Evolutionary conservation across 2,113 vertebrate species (phyloP), one percentile per base, ranked within the genome.

Genomic region (Telmatochromis sp.): DNA sequence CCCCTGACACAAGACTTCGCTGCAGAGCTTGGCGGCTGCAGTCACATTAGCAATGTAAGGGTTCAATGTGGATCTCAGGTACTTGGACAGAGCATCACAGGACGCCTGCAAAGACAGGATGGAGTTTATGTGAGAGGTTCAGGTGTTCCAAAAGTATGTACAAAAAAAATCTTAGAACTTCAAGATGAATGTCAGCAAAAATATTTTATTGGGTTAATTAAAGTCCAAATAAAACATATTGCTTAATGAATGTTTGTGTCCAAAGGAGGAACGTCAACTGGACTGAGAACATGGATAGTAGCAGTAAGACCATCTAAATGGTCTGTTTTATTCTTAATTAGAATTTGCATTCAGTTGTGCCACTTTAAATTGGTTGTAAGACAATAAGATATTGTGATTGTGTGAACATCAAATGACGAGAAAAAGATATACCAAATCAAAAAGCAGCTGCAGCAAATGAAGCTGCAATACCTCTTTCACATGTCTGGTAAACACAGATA

Each of bases 31-130:
- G 82, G 97, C 93, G 6, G 98, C 98, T 21, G 98, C 95, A 0
- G 98, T 98, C 89, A 98, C 95, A 1, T 99, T 99, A 91, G 97
- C 95, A 21, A 99, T 70, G 83, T 99, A 99, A 0, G 97, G 98
- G 78, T 94, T 97, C 65, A 99, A 86, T 17, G 88, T 96, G 53
- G 89, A 90, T 1, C 65, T 83, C 86, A 97, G 83, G 90, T 95
- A 96, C 13, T 89, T 80, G 6, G 96, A 95, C 42, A 97, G 91
- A 11, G 94, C 86, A 87, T 94, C 81, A 60, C 96, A 97, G 58
- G 94, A 63, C 2, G 14, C 90, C 96, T 97, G 68, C 4, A 82
- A 53, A 14, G 51, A 45, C 12, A 15, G 5, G 6, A 42, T 15
- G 10, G 7, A 10, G 51, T 37, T 33, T 49, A 49, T 49, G 4